Conservation (phyloP, 2,113 vertebrate species). For the Acanthisitta chloris region DNA sequence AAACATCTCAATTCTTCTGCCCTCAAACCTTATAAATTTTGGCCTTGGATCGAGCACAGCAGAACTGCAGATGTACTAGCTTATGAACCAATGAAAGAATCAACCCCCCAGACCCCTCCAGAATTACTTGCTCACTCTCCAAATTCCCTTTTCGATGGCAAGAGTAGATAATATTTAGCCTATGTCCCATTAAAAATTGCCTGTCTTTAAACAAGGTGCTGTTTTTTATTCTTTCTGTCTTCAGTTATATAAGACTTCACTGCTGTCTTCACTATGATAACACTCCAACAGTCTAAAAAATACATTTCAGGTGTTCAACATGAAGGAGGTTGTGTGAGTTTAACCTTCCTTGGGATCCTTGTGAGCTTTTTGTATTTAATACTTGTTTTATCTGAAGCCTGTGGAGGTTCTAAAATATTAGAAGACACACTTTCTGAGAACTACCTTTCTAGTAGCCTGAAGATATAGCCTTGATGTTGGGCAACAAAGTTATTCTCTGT, state of each 20-base stretch:
- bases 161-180: constrained; percentile 43
- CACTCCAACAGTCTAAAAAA: constrained; percentile 71
- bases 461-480: constrained; percentile 84
- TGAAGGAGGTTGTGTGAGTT: constrained; percentile 82
- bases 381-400: constrained; percentile 85
- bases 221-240: constrained; percentile 63
- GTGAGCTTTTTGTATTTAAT: constrained; percentile 82
- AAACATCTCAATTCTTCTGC: background rate
- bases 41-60: background rate
- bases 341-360: constrained; percentile 82
- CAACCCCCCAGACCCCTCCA: background rate
- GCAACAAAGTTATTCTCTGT: constrained; percentile 85
- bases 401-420: constrained; percentile 86
- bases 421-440: constrained; percentile 85
- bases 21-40: background rate
- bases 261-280: constrained; percentile 75
- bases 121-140: background rate
- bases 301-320: constrained; percentile 81
- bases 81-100: background rate
- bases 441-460: constrained; percentile 84
- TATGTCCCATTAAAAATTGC: constrained; percentile 37
- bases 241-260: constrained; percentile 79
- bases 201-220: constrained; percentile 57
- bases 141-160: background rate
- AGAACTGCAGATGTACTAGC: background rate